These are phyloP conservation scores for Phycodurus eques DNA, from an alignment of 2,113 vertebrate genomes.

Conservation along the genomic window DNA sequence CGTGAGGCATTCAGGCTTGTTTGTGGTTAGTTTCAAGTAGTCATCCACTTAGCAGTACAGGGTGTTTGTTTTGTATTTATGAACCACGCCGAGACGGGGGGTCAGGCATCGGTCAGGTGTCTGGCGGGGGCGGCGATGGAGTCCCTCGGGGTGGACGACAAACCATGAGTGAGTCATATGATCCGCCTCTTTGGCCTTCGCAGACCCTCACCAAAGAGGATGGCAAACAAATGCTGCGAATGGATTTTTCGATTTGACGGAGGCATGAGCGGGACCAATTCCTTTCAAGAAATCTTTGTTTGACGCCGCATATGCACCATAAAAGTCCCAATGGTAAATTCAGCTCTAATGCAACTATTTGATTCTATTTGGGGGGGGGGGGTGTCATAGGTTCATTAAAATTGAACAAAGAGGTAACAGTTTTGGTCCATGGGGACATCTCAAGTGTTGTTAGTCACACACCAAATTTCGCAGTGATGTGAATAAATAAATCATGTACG, in stretches of 20 bases:
- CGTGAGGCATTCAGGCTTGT: background rate
- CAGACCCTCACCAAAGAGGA: conserved; percentile 40
- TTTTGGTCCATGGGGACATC: no score
- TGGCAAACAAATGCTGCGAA: conserved; percentile 42
- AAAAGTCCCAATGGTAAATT: background rate
- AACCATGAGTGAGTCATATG: conserved; percentile 56
- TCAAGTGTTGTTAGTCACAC: no score
- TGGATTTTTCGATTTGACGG: conserved; percentile 26
- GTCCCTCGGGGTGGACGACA: conserved; percentile 40
- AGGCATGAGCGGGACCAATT: conserved; percentile 16
- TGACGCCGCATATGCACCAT: background rate
- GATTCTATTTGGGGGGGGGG: background rate
- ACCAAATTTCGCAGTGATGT: no score
- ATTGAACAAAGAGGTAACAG: background rate
- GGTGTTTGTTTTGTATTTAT: conserved; percentile 21
- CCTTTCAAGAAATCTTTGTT: background rate
- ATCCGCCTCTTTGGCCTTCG: conserved; percentile 30
- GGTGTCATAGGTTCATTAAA: background rate
- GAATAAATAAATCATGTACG: no score
- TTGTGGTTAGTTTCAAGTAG: background rate
- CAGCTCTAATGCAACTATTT: background rate
- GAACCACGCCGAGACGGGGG: conserved; percentile 18
- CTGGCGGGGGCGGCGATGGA: conserved; percentile 19
- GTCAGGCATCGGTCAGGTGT: conserved; percentile 49
- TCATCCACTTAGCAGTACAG: background rate